Conservation (phyloP, 2,797 vertebrate species). For the Mallotus villosus region DNA sequence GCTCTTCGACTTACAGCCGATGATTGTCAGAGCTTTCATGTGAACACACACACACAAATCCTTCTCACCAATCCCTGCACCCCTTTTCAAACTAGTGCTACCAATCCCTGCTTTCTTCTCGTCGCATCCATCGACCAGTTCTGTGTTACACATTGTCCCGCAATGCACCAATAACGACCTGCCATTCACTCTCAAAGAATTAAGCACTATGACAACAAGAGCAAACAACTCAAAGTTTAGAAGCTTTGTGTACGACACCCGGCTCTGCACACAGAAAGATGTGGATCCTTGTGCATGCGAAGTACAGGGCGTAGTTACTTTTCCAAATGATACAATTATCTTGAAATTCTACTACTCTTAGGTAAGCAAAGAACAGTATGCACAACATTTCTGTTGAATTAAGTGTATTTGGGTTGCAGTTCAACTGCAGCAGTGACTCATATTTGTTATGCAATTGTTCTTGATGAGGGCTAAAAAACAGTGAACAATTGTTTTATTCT, state of each 20-base stretch:
- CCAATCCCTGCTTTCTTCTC: not conserved
- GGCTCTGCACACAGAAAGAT: no score
- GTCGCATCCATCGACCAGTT: not conserved
- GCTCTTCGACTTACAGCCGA: no score
- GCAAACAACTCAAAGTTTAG: slow-evolving; percentile 60
- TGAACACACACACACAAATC: not conserved
- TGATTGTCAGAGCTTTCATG: not conserved
- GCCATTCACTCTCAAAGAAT: slow-evolving; percentile 60
- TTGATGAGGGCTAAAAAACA: no score
- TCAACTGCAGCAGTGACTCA: no score
- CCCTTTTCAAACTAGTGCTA: not conserved
- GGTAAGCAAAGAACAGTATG: no score
- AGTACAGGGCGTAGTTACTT: not conserved
- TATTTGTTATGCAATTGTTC: not conserved
- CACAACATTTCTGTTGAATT: no score
- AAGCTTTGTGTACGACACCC: slow-evolving; percentile 31
- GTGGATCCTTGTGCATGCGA: not conserved
- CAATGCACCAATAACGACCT: slow-evolving; percentile 43
- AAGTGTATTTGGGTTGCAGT: no score
- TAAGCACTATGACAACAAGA: slow-evolving; percentile 71
- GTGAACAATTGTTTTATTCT: no score
- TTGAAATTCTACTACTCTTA: no score
- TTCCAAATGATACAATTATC: no score
- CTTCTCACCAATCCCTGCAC: not conserved
- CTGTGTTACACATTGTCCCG: slow-evolving; percentile 63